These are phyloP conservation scores for Noturus placidus DNA, from an alignment of 2,113 vertebrate genomes.

Conservation along the genomic window DNA sequence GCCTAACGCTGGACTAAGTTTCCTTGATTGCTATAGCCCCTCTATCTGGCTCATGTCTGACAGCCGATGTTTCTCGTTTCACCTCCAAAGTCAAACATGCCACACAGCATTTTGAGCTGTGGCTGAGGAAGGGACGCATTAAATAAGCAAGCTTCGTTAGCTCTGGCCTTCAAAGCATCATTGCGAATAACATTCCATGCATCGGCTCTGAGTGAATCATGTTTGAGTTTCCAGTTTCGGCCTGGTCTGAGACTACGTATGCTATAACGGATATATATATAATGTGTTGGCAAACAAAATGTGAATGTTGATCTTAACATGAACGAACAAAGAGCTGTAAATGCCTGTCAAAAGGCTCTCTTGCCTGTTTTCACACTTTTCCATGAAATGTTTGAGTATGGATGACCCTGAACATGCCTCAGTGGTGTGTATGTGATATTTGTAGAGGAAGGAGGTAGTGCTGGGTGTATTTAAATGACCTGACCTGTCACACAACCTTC, in stretches of 20 bases:
- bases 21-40: slow-evolving; percentile 66
- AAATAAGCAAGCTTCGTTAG: slow-evolving; percentile 58
- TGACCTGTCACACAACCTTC: neutral
- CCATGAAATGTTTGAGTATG: neutral
- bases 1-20: slow-evolving; percentile 67
- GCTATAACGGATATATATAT: slow-evolving; percentile 53
- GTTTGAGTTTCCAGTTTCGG: slow-evolving; percentile 48
- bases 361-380: slow-evolving; percentile 6
- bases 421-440: neutral
- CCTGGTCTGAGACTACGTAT: slow-evolving; percentile 53
- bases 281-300: slow-evolving; percentile 49
- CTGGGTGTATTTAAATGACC: neutral
- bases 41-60: slow-evolving; percentile 68
- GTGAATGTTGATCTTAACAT: slow-evolving; percentile 58
- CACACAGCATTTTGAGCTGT: slow-evolving; percentile 61
- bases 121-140: slow-evolving; percentile 42
- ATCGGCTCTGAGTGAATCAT: slow-evolving; percentile 53
- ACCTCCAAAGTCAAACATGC: slow-evolving; percentile 69
- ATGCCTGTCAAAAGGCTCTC: neutral
- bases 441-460: neutral
- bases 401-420: neutral
- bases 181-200: slow-evolving; percentile 50
- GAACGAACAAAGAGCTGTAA: slow-evolving; percentile 56
- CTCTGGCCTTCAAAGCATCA: slow-evolving; percentile 62
- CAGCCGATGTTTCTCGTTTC: slow-evolving; percentile 66